Base-by-base conservation (phyloP, 2,113 vertebrate genomes). In the Philantomba maxwellii region DNA sequence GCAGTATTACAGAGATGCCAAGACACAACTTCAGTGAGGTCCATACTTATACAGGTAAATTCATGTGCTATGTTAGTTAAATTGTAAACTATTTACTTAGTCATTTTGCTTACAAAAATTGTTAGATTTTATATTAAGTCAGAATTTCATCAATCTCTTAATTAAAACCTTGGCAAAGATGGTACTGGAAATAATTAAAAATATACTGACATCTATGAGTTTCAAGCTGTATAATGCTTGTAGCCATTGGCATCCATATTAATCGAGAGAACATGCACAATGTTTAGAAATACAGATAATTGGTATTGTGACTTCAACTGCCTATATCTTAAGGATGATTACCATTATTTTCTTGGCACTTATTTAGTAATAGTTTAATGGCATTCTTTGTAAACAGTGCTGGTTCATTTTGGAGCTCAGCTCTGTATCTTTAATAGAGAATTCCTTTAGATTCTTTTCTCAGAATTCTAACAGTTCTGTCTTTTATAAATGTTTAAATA, bases 21-120 rank as follows among this genome's bases (percentile, higher is more conserved):
- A 97, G 95, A 91, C 16, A 9, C 49, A 57, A 19, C 12, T 64
- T 64, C 28, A 14, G 11, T 47, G 55, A 93, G 28, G 88, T 0
- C 19, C 14, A 80, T 12, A 25, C 33, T 66, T 92, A 91, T 30
- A 91, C 88, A 93, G 98, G 98, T 98, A 97, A 97, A 81, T 66
- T 77, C 39, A 60, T 84, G 39, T 81, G 39, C 9, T 86, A 7
- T 73, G 30, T 93, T 36, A 80, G 17, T 60, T 33, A 55, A 70
- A 55, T 5, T 47, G 64, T 53, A 60, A 81, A 86, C 47, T 55
- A 66, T 70, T 43, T 51, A 49, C 45, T 92, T 12, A 95, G 21
- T 17, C 12, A 36, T 91, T 81, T n/a, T 87, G n/a, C 43, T 90
- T 77, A 73, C 10, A 57, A 75, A 89, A 28, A 60, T 30, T 53